Evolutionary conservation across 2,113 vertebrate genomes (phyloP), one percentile per base, ranked within the genome.

Genomic region (Crotalus viridis): DNA sequence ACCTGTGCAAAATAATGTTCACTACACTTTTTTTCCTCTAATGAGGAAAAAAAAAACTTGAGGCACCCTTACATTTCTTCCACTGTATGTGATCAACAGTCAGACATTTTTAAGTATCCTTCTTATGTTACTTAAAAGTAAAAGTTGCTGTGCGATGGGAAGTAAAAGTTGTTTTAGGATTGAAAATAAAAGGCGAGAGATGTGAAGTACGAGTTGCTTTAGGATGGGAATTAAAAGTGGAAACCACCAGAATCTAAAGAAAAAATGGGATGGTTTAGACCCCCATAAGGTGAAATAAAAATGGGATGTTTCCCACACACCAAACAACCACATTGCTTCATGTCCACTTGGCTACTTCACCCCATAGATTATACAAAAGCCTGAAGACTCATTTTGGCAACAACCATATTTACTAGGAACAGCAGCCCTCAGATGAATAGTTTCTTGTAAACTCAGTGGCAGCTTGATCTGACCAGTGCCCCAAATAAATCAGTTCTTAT

Each of bases 401-500:
- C 96, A 97, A 95, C 95, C 95, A 97, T 97, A 97, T 98, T 98
- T 98, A 97, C 97, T 97, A 97, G 97, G 96, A 97, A 91, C 97
- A 97, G 96, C 96, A 97, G 96, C 96, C 96, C 97, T 98, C 97
- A 98, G 98, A 98, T 98, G 97, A 98, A 98, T 98, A 97, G 98
- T 98, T 98, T 98, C 97, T 98, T 98, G 97, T 97, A 98, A 98
- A 98, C 98, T 97, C 98, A 96, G 97, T 98, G 97, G 97, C 98
- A 97, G 98, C 97, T 98, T 98, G 98, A 98, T 98, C 97, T 97
- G 97, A 97, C 97, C 96, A 95, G 96, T 97, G 97, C 96, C 97
- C 97, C 97, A 97, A 97, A 98, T 98, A 98, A 98, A 98, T 98
- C 98, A 98, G 96, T 89, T 96, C 97, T 98, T 98, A 98, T 98